Conservation (phyloP, 2,113 vertebrate genomes). For the Nanorana parkeri region DNA sequence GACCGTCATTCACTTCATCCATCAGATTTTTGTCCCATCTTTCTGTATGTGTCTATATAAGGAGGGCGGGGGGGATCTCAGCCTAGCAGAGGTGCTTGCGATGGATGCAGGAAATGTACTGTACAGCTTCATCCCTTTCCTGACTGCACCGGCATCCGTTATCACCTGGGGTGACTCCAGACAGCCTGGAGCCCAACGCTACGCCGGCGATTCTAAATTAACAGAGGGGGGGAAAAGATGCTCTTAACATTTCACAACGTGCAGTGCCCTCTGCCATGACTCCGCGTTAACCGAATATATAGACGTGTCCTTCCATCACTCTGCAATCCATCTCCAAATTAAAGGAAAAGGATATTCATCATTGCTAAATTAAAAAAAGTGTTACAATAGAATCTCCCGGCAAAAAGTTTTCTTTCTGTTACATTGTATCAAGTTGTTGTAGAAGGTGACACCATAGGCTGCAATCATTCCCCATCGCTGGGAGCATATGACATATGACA, state of each 20-base stretch:
- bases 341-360: constrained; percentile 7
- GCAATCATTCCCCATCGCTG: no score
- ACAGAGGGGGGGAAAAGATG: neutral
- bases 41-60: no score
- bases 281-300: neutral
- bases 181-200: constrained; percentile 47
- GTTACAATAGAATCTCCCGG: neutral
- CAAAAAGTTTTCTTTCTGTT: neutral
- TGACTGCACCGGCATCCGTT: neutral
- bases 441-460: no score
- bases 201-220: constrained; percentile 25
- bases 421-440: neutral
- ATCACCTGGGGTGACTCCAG: constrained; percentile 55
- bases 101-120: neutral
- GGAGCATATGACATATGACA: no score
- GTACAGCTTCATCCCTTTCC: neutral
- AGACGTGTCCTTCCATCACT: neutral
- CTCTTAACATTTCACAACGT: constrained; percentile 8
- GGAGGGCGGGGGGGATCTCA: no score
- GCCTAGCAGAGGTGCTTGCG: neutral
- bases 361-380: neutral
- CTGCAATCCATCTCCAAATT: constrained; percentile 44
- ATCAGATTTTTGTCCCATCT: no score
- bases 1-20: no score
- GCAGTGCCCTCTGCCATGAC: neutral